A percentile compares a stretch with the other conserved stretches of the same genome.
Evolutionary conservation across 2,888 invertebrate genomes (phyloP).

Genomic region (Cheilosia impressa): DNA sequence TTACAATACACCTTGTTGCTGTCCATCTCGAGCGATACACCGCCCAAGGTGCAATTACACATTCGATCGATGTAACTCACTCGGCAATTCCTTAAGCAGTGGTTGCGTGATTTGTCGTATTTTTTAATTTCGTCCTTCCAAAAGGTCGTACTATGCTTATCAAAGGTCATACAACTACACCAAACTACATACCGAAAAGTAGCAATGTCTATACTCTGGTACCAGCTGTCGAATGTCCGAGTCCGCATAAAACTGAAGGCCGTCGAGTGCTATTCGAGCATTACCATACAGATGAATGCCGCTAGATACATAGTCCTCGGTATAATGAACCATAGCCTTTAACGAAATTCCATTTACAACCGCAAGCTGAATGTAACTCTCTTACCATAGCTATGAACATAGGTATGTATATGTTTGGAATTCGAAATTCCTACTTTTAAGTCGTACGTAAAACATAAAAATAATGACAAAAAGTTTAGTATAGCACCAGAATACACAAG

Average conservation of each 20-base stretch:
- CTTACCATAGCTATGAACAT: slow-evolving; percentile 78
- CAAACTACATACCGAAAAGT: slow-evolving; percentile 72
- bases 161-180: not conserved
- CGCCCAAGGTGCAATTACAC: slow-evolving; percentile 76
- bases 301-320: slow-evolving; percentile 75
- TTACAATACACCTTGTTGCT: slow-evolving; percentile 14
- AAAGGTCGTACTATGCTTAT: not conserved
- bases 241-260: slow-evolving; percentile 78
- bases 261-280: slow-evolving; percentile 77
- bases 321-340: slow-evolving; percentile 78
- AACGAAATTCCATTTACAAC: too few species aligned
- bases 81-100: slow-evolving; percentile 77
- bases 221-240: slow-evolving; percentile 73
- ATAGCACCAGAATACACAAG: too few species aligned
- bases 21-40: not conserved
- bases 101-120: slow-evolving; percentile 64
- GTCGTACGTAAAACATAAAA: too few species aligned
- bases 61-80: slow-evolving; percentile 72
- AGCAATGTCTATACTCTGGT: slow-evolving; percentile 77
- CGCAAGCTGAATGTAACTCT: not conserved
- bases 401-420: too few species aligned
- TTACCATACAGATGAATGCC: slow-evolving; percentile 77
- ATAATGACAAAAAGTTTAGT: too few species aligned
- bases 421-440: too few species aligned
- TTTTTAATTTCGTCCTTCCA: slow-evolving; percentile 31